Base-by-base conservation (phyloP, 1,140 invertebrate species). In the Drosophila santomea region DNA sequence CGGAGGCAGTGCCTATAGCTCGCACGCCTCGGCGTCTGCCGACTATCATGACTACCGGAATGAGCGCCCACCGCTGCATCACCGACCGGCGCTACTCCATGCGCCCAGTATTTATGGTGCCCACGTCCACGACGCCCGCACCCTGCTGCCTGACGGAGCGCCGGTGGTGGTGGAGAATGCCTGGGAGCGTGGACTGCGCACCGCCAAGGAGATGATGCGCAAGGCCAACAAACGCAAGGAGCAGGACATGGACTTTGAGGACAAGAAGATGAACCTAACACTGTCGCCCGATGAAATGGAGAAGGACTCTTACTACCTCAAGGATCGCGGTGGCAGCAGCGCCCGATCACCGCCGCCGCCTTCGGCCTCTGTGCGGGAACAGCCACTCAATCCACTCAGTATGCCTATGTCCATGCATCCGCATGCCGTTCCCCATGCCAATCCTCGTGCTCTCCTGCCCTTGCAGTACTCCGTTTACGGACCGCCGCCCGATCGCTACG, bases 161-260 rank as follows among this genome's bases (percentile, higher is more conserved):
- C 80, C 93, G 2, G 93, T 93, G 14, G 94, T 94, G 23, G 90
- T 95, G 35, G 97, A 98, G 93, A 97, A 97, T 50, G 97, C 98
- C 0, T 99, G 98, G 98, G 98, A 99, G 92, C 93, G 98, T 55
- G 98, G 93, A 76, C 96, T 92, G 90, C 95, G 93, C 92, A 99
- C 94, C 2, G 98, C 98, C 28, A 99, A 99, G 93, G 98, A 99
- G 94, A 97, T 97, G 95, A 94, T 97, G 93, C 95, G 97, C 48
- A 98, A 98, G 93, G 97, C 98, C 1, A 96, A 96, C 69, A 97
- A 98, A 88, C 95, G 97, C 35, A 98, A 98, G 93, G 97, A 99
- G 93, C 97, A 97, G 74, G 98, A 99, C 85, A 96, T 97, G 93
- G 98, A 99, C 92, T 98, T 99, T 93, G 98, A 99, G 92, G 97